A percentile compares a stretch with the other conserved stretches of the same genome.
phyloP scores from a whole-genome alignment of 2,113 vertebrate genomes.

The Limnothrissa miodon region DNA sequence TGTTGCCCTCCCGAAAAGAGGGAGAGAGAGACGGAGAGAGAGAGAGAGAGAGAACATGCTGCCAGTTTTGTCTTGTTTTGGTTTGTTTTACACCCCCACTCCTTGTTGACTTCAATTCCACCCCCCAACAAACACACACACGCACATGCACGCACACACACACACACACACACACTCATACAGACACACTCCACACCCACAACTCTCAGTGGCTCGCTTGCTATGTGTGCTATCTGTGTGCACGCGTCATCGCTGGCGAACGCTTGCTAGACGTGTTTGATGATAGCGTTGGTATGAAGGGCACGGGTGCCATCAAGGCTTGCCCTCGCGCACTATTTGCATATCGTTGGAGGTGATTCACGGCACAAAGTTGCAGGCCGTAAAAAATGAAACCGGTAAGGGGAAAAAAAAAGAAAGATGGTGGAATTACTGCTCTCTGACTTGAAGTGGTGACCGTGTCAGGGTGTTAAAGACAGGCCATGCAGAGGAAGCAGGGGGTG shows the following conservation, averaged over 20 bases:
- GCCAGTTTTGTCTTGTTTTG: background rate
- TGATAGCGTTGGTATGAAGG: constrained; percentile 29
- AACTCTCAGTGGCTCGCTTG: background rate
- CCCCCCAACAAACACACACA: background rate
- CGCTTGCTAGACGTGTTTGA: background rate
- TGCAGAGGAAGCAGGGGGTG: constrained; percentile 13
- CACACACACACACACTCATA: background rate
- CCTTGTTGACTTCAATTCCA: background rate
- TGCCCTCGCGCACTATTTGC: constrained; percentile 41
- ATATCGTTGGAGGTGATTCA: constrained; percentile 40
- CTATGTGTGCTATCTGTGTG: background rate
- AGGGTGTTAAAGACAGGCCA: constrained; percentile 45
- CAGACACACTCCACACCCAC: background rate
- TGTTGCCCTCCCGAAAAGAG: background rate
- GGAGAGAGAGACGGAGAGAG: background rate
- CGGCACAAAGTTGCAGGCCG: constrained; percentile 31
- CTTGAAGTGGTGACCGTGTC: constrained; percentile 46
- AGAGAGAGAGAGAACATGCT: background rate
- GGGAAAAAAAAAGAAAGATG: background rate
- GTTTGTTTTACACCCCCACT: background rate
- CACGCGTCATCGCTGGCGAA: background rate
- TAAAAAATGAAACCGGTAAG: constrained; percentile 28
- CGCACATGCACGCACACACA: background rate
- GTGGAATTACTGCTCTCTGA: constrained; percentile 41
- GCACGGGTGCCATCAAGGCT: constrained; percentile 35